These are phyloP conservation scores for Dioctria linearis DNA, from an alignment of 2,888 invertebrate genomes.

Conservation along the genomic window DNA sequence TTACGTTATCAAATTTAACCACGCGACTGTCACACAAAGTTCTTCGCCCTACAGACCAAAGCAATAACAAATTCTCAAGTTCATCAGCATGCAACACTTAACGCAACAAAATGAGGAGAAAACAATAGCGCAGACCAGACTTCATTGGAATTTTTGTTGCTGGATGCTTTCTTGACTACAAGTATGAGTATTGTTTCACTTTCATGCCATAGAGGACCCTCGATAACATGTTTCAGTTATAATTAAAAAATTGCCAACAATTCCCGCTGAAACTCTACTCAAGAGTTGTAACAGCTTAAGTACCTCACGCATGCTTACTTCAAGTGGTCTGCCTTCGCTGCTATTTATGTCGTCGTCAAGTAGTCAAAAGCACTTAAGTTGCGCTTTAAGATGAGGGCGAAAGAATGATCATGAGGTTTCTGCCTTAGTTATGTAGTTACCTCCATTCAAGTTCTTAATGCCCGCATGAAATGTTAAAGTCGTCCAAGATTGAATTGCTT, in stretches of 20 bases:
- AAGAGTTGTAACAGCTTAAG: constrained; percentile 44
- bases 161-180: too few species aligned
- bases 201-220: constrained; percentile 18
- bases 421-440: background rate
- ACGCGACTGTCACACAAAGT: constrained; percentile 46
- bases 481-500: background rate
- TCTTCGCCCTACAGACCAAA: constrained; percentile 1
- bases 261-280: constrained; percentile 33
- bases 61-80: background rate
- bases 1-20: constrained; percentile 18
- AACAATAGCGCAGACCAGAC: constrained; percentile 5
- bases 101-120: constrained; percentile 11
- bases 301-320: constrained; percentile 29
- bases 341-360: constrained; percentile 46
- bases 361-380: constrained; percentile 49
- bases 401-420: constrained; percentile 18
- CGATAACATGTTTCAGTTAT: constrained; percentile 45
- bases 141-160: constrained; percentile 23
- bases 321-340: constrained; percentile 28
- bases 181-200: constrained; percentile 2
- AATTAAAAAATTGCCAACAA: constrained; percentile 47
- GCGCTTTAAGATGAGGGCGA: constrained; percentile 47
- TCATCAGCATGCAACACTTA: constrained; percentile 5
- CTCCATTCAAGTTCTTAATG: constrained; percentile 38
- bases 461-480: background rate